Evolutionary conservation across 2,888 invertebrate species (phyloP).

Genomic region (Apodemia duryi): DNA sequence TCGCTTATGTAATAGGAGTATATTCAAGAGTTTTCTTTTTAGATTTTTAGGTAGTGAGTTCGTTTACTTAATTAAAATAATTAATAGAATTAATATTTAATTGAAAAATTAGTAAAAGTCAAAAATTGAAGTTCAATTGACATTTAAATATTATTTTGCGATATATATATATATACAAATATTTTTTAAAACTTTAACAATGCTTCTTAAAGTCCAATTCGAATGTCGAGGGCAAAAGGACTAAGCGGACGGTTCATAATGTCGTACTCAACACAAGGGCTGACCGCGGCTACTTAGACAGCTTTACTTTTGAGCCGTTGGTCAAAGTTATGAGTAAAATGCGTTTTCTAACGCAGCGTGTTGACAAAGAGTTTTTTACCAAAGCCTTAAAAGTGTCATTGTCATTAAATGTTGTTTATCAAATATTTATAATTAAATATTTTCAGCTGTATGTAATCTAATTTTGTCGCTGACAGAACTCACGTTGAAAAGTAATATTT

Average conservation of each 20-base stretch:
- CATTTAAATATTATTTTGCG: not conserved
- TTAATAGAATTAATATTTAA: not conserved
- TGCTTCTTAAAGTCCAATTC: conserved; percentile 67
- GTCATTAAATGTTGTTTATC: too few species aligned
- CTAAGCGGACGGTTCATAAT: conserved; percentile 65
- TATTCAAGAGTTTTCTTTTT: too few species aligned
- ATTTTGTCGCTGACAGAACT: too few species aligned
- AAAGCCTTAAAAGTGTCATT: too few species aligned
- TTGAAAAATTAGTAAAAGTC: not conserved
- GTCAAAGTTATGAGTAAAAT: conserved; percentile 35
- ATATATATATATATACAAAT: not conserved
- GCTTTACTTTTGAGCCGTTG: conserved; percentile 51
- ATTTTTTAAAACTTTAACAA: conserved; percentile 18
- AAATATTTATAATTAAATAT: too few species aligned
- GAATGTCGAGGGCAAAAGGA: conserved; percentile 54
- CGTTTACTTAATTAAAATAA: not conserved
- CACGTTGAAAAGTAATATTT: too few species aligned
- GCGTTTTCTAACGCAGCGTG: conserved; percentile 5
- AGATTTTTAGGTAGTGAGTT: not conserved
- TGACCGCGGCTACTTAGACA: conserved; percentile 71
- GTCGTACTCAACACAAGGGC: conserved; percentile 65
- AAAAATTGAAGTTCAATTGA: not conserved
- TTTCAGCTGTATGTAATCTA: too few species aligned
- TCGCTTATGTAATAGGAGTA: too few species aligned
- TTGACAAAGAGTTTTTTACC: not conserved